These are phyloP conservation scores for Megalurothrips usitatus DNA, from an alignment of 2,888 invertebrate genomes.

Conservation along the genomic window DNA sequence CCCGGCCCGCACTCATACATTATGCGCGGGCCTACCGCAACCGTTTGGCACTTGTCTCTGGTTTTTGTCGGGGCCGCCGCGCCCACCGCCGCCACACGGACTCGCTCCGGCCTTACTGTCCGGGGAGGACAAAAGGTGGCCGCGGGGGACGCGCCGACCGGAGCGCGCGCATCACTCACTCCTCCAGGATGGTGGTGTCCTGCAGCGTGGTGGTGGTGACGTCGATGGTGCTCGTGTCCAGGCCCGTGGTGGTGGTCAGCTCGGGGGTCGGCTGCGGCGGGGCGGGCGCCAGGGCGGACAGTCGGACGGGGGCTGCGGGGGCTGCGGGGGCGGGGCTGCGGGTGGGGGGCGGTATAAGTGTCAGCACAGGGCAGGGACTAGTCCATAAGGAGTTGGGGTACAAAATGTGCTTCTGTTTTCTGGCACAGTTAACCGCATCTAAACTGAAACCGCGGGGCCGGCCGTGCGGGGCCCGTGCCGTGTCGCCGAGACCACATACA, in stretches of 20 bases:
- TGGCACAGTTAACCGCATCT: no score
- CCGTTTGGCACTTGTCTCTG: no score
- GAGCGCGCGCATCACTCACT: not conserved
- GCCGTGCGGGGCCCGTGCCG: no score
- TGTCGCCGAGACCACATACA: not conserved
- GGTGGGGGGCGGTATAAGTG: not conserved
- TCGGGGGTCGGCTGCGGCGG: not conserved
- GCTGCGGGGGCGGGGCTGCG: not conserved
- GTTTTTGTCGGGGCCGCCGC: no score
- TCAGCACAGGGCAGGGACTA: not conserved
- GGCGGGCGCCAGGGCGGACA: not conserved
- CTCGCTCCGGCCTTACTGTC: no score
- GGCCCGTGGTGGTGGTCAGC: not conserved
- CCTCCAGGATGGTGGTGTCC: conserved; percentile 14
- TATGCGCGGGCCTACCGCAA: no score
- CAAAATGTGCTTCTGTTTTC: no score
- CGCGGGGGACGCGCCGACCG: no score
- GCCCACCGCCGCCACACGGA: no score
- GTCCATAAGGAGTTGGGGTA: not conserved
- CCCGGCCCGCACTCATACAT: no score
- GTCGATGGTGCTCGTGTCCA: not conserved
- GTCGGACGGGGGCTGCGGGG: not conserved
- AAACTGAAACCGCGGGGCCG: no score
- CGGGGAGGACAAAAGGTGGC: no score
- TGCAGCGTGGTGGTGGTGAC: conserved; percentile 2